Base-by-base conservation (phyloP, 2,888 invertebrate genomes). In the Lamproptera curius region DNA sequence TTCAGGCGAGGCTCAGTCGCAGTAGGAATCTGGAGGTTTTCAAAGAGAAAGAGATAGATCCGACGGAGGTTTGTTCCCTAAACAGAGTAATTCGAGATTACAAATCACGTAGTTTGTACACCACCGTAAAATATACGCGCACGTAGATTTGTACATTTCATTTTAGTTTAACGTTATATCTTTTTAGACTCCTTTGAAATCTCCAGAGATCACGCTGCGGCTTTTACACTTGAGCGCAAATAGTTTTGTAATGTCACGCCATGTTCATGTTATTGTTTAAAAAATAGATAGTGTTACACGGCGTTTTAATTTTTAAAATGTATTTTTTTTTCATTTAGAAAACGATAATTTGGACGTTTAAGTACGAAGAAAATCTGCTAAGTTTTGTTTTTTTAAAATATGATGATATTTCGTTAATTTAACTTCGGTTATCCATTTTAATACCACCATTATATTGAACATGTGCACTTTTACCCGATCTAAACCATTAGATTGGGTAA, bases 21-120 rank as follows among this genome's bases (percentile, higher is more conserved):
- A 56, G 66, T 71, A 82, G 70, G 74, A 71, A 66, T 79, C 73
- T 72, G 76, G 79, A 76, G 76, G 55, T 73, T 83, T 80, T 71
- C 70, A 72, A 71, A 80, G 84, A 85, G 63, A 72, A 71, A 80
- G 84, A 85, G 63, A 80, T 84, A 69, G 60, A 73, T 60, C 76
- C 84, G 45, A 54, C 46, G 56, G 63, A 81, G 80, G 83, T 84
- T 77, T 71, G 81, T 83, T 52, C 49, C 41, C 56, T 48, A 47
- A 49, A 14, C 28, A 16, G 5, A 14, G 28, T 31, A 11, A 54
- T 55, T 58, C 57, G 54, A 52, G 48, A 56, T 15, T 16, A 57
- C 55, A 28, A 14, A 11, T 40, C 40, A 41, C 46, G 46, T 46
- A 46, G 46, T 46, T 46, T 46, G 41, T 5, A 28, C 13, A 10